phyloP scores from a whole-genome alignment of 2,797 vertebrate genomes.

The Sebastes oblongus region DNA sequence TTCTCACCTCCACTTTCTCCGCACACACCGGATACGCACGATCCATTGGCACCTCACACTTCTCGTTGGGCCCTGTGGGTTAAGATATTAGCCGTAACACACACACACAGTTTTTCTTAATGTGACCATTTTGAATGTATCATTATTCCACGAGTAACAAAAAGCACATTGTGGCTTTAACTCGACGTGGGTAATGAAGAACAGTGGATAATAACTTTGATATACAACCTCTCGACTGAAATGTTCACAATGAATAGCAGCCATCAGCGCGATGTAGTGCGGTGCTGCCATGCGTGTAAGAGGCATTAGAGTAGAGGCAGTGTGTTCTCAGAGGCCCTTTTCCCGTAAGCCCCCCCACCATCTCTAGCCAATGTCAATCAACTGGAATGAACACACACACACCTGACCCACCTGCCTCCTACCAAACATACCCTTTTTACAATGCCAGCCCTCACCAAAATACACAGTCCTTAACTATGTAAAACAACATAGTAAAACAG shows the following conservation, averaged over 20 bases:
- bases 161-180: constrained; percentile 30
- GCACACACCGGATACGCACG: constrained; percentile 72
- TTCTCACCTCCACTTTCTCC: constrained; percentile 80
- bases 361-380: constrained; percentile 70
- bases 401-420: constrained; percentile 70
- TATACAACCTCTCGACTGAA: constrained; percentile 44
- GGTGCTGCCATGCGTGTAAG: constrained; percentile 42
- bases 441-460: constrained; percentile 60
- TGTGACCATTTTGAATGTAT: constrained; percentile 26
- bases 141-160: constrained; percentile 43
- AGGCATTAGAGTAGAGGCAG: constrained; percentile 45
- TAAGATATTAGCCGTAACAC: constrained; percentile 33
- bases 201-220: constrained; percentile 57
- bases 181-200: constrained; percentile 40
- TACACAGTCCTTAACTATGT: constrained; percentile 66
- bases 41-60: constrained; percentile 73
- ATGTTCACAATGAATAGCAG: constrained; percentile 41
- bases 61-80: constrained; percentile 52
- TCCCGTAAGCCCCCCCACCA: constrained; percentile 68
- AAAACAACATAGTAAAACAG: constrained; percentile 70
- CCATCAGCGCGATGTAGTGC: constrained; percentile 10
- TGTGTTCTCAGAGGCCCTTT: constrained; percentile 66
- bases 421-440: constrained; percentile 64
- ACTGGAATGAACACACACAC: constrained; percentile 59
- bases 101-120: constrained; percentile 6